Evolutionary conservation across 2,888 invertebrate genomes (phyloP), one percentile per base, ranked within the genome.

Genomic region (Ectobius pallidus): DNA sequence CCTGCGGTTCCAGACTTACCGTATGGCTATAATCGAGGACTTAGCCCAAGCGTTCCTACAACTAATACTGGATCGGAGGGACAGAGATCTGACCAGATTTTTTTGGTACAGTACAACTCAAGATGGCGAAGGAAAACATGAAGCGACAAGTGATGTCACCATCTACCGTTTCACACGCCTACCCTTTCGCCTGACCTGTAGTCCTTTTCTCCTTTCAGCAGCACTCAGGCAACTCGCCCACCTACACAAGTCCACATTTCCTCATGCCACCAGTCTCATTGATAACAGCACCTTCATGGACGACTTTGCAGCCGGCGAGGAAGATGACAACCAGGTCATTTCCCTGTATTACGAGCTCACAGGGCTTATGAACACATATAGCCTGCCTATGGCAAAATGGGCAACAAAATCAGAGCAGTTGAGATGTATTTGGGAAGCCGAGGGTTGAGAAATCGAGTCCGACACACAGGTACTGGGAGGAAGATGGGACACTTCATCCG

Each of bases 1-100:
- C n/a, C n/a, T n/a, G n/a, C n/a, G n/a, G n/a, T n/a, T n/a, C n/a
- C n/a, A n/a, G n/a, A n/a, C n/a, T n/a, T n/a, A n/a, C n/a, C n/a
- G n/a, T n/a, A n/a, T n/a, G n/a, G n/a, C n/a, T n/a, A n/a, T n/a
- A 16, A 2, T 55, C n/a, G 69, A 30, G 2, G 30, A 67, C 1
- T 20, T 46, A 22, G 16, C 20, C 3, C 67, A 67, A 25, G 49
- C 27, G 0, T 67, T 46, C 39, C 46, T 46, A 14, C 46, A 46
- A 22, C 30, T 67, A 1, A 25, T 2, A 27, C 39, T 3, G 9
- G 14, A 46, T 25, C 18, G 39, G 34, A 25, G 22, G 9, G 46
- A 67, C 27, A 25, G 67, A 25, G 27, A 27, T n/a, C 46, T 67
- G 16, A 46, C 67, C n/a, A 46, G 67, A 46, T 67, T 67, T 20